phyloP scores from a whole-genome alignment of 2,113 vertebrate species.

The Dendropsophus ebraccatus region DNA sequence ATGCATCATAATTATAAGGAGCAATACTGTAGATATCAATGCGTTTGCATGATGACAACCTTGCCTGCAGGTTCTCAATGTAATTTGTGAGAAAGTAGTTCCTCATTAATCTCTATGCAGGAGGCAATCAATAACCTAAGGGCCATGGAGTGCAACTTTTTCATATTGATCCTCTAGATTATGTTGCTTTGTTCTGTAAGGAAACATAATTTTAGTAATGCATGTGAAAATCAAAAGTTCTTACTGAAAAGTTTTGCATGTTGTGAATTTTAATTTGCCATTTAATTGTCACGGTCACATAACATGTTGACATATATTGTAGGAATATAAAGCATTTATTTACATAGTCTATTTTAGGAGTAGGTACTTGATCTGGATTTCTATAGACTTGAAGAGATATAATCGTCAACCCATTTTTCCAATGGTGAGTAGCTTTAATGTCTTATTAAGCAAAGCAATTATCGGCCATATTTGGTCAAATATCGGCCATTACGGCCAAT shows the following conservation, averaged over 20 bases:
- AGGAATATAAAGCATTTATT: not conserved
- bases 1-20: slow-evolving; percentile 7
- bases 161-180: slow-evolving; percentile 58
- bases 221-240: slow-evolving; percentile 59
- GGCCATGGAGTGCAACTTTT: slow-evolving; percentile 38
- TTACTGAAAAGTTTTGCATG: not conserved
- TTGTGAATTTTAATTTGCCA: not conserved
- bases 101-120: slow-evolving; percentile 50
- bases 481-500: too few species aligned
- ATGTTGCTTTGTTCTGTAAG: slow-evolving; percentile 45
- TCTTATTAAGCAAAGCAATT: too few species aligned
- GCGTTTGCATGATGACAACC: slow-evolving; percentile 21
- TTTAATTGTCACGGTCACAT: not conserved
- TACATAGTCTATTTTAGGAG: too few species aligned
- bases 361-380: too few species aligned
- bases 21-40: not conserved
- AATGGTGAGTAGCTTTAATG: too few species aligned
- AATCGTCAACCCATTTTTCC: too few species aligned
- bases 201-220: slow-evolving; percentile 44
- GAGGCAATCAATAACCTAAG: slow-evolving; percentile 59
- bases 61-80: not conserved
- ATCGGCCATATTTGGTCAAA: too few species aligned
- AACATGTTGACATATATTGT: not conserved
- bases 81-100: slow-evolving; percentile 52
- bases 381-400: too few species aligned